These are phyloP conservation scores for Alces alces DNA, from an alignment of 2,113 vertebrate genomes.

Conservation along the genomic window DNA sequence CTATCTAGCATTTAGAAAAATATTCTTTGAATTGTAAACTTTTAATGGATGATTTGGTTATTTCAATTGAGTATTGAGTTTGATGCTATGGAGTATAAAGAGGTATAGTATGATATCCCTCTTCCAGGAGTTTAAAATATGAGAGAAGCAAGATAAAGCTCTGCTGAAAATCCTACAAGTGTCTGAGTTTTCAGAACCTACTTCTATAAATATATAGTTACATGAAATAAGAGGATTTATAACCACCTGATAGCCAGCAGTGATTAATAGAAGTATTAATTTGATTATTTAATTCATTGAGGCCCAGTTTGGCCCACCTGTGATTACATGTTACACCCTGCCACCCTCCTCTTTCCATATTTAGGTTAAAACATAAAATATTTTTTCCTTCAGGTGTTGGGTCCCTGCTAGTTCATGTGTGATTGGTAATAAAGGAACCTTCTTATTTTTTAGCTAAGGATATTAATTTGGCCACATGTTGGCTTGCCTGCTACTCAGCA, in stretches of 20 bases:
- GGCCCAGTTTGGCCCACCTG: background rate
- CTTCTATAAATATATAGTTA: background rate
- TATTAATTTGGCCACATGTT: background rate
- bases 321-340: no score
- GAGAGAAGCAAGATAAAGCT: background rate
- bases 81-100: background rate
- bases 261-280: background rate
- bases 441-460: background rate
- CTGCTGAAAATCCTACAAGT: background rate
- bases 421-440: background rate
- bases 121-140: background rate
- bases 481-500: background rate
- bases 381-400: background rate
- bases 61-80: background rate
- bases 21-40: background rate
- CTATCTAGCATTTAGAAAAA: background rate
- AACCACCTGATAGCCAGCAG: background rate
- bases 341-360: background rate
- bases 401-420: background rate
- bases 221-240: background rate
- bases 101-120: background rate
- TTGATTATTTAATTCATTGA: background rate
- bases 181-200: background rate
- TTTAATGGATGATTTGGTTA: background rate
- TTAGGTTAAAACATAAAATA: background rate